Percentiles rank a stretch among this genome's conserved stretches.
phyloP scores from a whole-genome alignment of 35 echinoderm and acorn worm species.

The Chiridota heheva region DNA sequence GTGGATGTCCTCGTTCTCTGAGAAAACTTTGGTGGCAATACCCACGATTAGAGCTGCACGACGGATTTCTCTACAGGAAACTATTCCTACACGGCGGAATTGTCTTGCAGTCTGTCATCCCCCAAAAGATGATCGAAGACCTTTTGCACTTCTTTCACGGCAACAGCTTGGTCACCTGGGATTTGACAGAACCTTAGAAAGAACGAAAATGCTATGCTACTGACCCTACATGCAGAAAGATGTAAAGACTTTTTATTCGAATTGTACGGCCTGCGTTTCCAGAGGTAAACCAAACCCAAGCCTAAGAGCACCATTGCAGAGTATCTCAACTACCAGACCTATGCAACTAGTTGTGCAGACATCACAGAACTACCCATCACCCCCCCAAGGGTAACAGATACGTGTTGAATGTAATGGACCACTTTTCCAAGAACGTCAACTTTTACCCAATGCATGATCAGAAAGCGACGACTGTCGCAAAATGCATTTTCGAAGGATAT shows the following conservation, averaged over 20 bases:
- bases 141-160: not conserved
- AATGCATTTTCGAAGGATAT: not conserved
- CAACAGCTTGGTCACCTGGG: not conserved
- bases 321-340: too few relatives aligned
- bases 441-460: constrained; percentile 24
- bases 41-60: not conserved
- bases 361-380: constrained; percentile 27
- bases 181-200: constrained; percentile 5
- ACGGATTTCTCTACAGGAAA: not conserved
- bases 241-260: not conserved
- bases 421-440: constrained; percentile 35
- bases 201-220: not conserved
- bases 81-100: not conserved
- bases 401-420: constrained; percentile 28
- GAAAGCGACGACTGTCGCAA: constrained; percentile 23
- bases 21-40: constrained; percentile 29
- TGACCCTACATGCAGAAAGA: not conserved
- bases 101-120: not conserved
- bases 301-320: not conserved
- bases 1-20: not conserved
- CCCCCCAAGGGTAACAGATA: constrained; percentile 19
- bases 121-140: not conserved
- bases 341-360: constrained; percentile 7
- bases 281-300: not conserved
- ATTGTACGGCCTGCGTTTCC: not conserved